A percentile compares a stretch with the other conserved stretches of the same genome.
Conservation (phyloP, 2,888 invertebrate genomes). For the Mactromeris polynyma region DNA sequence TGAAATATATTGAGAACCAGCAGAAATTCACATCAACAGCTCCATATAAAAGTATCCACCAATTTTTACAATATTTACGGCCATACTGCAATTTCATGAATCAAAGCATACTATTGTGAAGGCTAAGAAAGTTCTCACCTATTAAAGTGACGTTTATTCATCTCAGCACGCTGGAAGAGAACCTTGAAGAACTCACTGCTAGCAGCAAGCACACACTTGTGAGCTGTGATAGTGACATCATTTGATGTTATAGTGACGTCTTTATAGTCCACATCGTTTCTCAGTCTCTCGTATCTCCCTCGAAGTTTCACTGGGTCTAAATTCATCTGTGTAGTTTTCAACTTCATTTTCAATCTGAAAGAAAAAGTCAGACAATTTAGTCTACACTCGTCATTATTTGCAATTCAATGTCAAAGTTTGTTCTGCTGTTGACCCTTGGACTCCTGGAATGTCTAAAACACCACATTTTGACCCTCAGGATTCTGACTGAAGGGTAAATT, state of each 20-base stretch:
- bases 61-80: no score
- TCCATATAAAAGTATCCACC: no score
- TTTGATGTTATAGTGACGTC: conserved; percentile 49
- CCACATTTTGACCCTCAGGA: no score
- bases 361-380: background rate
- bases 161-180: conserved; percentile 34
- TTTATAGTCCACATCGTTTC: conserved; percentile 23
- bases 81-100: no score
- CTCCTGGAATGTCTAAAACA: no score
- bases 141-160: conserved; percentile 14
- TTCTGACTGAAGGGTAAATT: no score
- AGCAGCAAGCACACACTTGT: conserved; percentile 61
- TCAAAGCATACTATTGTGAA: background rate
- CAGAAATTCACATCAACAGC: no score
- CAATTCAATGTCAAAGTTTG: no score
- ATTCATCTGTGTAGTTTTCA: conserved; percentile 11
- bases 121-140: background rate
- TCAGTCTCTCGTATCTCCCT: conserved; percentile 15
- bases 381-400: no score
- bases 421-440: no score
- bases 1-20: no score
- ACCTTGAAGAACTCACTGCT: conserved; percentile 62
- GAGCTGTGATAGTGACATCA: conserved; percentile 36
- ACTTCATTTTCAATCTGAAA: conserved; percentile 21
- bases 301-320: conserved; percentile 10